Percentiles rank a stretch among this genome's conserved stretches.
Evolutionary conservation across 1,140 invertebrate genomes (phyloP).

Genomic region (Lepeophtheirus salmonis): DNA sequence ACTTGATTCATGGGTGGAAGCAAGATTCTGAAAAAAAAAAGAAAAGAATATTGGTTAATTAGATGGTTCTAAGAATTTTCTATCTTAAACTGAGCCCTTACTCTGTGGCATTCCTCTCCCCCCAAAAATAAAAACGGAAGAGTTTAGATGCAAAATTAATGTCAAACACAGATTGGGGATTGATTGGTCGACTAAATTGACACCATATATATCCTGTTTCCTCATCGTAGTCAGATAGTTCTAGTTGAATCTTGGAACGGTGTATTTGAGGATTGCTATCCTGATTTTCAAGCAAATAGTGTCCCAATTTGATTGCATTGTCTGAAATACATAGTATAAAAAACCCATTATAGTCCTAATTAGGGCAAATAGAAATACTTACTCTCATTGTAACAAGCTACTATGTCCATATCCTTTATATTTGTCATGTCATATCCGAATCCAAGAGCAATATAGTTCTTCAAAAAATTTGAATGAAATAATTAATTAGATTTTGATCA

Average conservation of each 20-base stretch:
- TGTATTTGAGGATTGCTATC: background rate
- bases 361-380: background rate
- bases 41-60: background rate
- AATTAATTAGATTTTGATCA: background rate
- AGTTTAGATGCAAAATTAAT: background rate
- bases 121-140: constrained; percentile 3
- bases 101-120: background rate
- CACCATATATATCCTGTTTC: constrained; percentile 4
- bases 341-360: too few species aligned
- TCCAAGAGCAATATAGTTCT: background rate
- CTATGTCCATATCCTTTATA: background rate
- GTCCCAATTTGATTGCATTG: background rate
- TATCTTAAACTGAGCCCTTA: too few species aligned
- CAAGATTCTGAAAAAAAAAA: background rate
- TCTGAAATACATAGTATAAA: too few species aligned
- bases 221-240: background rate
- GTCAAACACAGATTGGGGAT: background rate
- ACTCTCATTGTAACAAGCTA: background rate
- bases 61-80: too few species aligned
- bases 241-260: background rate
- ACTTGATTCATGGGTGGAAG: background rate
- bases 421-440: background rate
- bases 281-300: constrained; percentile 1
- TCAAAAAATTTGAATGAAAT: background rate
- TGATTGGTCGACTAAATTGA: constrained; percentile 5